Conservation (phyloP, 2,113 vertebrate species). For the Scortum barcoo region DNA sequence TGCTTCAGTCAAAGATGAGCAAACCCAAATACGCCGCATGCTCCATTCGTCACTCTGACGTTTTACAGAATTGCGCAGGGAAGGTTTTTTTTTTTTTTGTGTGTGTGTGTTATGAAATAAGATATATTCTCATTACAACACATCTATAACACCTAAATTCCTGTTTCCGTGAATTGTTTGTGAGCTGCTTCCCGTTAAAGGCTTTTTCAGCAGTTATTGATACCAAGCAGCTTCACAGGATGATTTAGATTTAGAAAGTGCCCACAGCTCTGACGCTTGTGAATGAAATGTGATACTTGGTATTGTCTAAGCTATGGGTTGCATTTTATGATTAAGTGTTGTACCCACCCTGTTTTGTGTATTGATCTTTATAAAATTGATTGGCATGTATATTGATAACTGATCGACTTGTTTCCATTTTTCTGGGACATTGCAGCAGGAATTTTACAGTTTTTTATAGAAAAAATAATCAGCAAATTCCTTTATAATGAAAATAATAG, state of each 20-base stretch:
- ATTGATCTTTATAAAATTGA: neutral
- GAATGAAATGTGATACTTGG: neutral
- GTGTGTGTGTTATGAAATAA: constrained; percentile 46
- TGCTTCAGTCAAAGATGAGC: constrained; percentile 66
- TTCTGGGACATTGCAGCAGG: neutral
- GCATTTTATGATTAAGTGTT: neutral
- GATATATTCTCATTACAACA: constrained; percentile 58
- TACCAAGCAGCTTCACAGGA: constrained; percentile 1
- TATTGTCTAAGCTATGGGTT: neutral
- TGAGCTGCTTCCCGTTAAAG: neutral
- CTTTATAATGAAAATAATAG: neutral
- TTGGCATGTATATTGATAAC: neutral
- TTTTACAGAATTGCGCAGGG: constrained; percentile 61
- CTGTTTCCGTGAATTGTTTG: constrained; percentile 30
- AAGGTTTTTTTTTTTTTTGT: constrained; percentile 20
- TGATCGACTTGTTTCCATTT: neutral
- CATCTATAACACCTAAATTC: constrained; percentile 43
- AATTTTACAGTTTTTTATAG: neutral
- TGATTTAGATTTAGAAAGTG: constrained; percentile 11
- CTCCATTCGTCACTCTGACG: constrained; percentile 74
- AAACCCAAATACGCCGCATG: constrained; percentile 60
- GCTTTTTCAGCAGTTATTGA: constrained; percentile 20
- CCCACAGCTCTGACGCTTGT: constrained; percentile 1
- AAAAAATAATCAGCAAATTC: neutral
- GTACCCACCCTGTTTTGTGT: no score